Evolutionary conservation across 2,888 invertebrate genomes (phyloP).

Genomic region (Brachylomia viminalis): DNA sequence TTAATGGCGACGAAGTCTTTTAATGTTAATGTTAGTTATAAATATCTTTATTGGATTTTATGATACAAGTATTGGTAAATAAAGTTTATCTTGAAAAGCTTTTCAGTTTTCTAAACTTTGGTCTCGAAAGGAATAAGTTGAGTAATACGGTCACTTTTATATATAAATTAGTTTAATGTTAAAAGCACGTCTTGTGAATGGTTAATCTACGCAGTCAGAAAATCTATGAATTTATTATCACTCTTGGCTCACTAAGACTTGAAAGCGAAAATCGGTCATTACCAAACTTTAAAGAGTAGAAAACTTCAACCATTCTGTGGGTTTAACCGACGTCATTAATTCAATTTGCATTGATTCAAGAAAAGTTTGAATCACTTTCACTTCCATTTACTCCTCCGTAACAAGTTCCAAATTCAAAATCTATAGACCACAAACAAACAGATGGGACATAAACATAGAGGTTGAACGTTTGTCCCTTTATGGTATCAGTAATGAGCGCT

Average conservation of each 20-base stretch:
- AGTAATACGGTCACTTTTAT: slow-evolving; percentile 6
- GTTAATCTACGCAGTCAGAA: slow-evolving; percentile 14
- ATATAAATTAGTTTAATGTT: slow-evolving; percentile 20
- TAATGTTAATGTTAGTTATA: slow-evolving; percentile 37
- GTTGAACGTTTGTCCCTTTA: slow-evolving; percentile 62
- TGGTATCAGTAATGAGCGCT: slow-evolving; percentile 62
- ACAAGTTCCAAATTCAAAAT: slow-evolving; percentile 40
- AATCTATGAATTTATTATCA: slow-evolving; percentile 14
- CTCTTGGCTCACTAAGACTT: background rate
- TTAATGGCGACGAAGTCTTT: slow-evolving; percentile 26
- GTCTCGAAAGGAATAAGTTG: slow-evolving; percentile 2
- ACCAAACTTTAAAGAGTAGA: slow-evolving; percentile 19
- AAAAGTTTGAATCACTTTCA: slow-evolving; percentile 36
- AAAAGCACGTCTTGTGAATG: background rate
- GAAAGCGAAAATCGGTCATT: slow-evolving; percentile 14
- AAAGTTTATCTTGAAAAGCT: slow-evolving; percentile 37
- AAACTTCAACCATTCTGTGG: slow-evolving; percentile 20
- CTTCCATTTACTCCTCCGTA: slow-evolving; percentile 28
- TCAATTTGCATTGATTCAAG: slow-evolving; percentile 19
- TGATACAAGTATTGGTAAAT: slow-evolving; percentile 28
- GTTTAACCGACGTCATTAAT: slow-evolving; percentile 12
- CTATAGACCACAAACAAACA: slow-evolving; percentile 38
- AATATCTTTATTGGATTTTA: slow-evolving; percentile 33
- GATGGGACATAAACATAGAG: slow-evolving; percentile 49
- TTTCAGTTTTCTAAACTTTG: slow-evolving; percentile 26